Conservation (phyloP, 1,140 invertebrate species). For the Procambarus clarkii region DNA sequence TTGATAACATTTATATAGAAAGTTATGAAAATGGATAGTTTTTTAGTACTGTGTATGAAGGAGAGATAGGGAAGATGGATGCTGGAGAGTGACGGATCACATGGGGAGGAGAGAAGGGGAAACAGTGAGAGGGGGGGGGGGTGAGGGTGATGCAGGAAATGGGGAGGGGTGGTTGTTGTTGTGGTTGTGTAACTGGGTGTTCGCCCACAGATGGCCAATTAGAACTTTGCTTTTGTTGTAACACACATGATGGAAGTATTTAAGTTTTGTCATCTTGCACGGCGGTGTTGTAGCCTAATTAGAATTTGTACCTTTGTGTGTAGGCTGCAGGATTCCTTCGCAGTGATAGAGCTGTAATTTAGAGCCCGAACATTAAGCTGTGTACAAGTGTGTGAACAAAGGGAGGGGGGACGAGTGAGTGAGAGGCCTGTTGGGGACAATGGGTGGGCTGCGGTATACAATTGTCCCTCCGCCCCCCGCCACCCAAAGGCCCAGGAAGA, state of each 20-base stretch:
- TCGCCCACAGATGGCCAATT: too few species aligned
- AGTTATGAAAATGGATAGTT: background rate
- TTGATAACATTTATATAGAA: too few species aligned
- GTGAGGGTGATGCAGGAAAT: background rate
- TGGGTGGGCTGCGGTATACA: background rate
- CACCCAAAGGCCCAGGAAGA: background rate
- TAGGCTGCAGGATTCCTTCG: background rate
- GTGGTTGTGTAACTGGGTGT: background rate
- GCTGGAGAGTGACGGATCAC: background rate
- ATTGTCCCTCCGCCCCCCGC: background rate
- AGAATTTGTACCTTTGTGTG: too few species aligned
- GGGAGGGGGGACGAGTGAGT: background rate
- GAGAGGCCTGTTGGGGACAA: constrained; percentile 21
- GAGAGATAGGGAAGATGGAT: background rate
- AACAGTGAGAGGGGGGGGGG: background rate
- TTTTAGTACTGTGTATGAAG: too few species aligned
- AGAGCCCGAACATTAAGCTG: background rate
- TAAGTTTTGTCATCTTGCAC: too few species aligned
- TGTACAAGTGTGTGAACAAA: background rate
- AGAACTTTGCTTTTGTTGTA: too few species aligned
- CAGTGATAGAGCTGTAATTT: background rate
- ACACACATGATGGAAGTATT: too few species aligned
- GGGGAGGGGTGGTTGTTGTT: too few species aligned
- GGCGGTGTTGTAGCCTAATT: too few species aligned
- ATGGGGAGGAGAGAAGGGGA: background rate